Evolutionary conservation across 1,140 invertebrate species (phyloP).

Genomic region (Stratiolaelaps scimitus): DNA sequence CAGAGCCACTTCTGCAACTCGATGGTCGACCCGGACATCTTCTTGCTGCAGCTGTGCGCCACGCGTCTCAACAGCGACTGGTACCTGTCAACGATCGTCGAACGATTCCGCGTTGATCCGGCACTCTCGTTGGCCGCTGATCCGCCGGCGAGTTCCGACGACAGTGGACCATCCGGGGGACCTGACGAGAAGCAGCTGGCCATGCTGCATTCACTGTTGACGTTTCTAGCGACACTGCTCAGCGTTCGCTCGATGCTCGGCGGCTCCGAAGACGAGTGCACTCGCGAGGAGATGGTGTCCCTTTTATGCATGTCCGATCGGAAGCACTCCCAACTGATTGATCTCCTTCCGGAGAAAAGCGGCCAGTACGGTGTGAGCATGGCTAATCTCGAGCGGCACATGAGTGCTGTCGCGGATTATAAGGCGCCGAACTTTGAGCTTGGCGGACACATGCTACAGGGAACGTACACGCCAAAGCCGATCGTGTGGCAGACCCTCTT

Average conservation of each 20-base stretch:
- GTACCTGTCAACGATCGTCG: constrained; percentile 71
- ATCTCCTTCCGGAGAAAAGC: constrained; percentile 85
- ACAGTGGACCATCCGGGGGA: not conserved
- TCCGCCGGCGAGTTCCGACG: not conserved
- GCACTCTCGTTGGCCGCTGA: not conserved
- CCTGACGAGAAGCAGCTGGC: constrained; percentile 46
- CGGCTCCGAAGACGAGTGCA: constrained; percentile 57
- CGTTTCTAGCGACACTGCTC: constrained; percentile 76
- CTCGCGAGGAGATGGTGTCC: constrained; percentile 79
- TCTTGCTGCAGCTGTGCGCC: constrained; percentile 79
- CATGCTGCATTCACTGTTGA: constrained; percentile 83
- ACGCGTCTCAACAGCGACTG: constrained; percentile 68
- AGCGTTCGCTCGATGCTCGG: constrained; percentile 78
- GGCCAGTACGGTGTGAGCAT: constrained; percentile 43
- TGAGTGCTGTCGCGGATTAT: constrained; percentile 56
- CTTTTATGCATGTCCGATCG: constrained; percentile 81
- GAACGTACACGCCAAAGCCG: constrained; percentile 76
- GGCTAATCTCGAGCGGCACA: constrained; percentile 26
- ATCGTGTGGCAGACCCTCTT: constrained; percentile 80
- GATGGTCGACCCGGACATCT: constrained; percentile 92
- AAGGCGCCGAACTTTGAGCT: constrained; percentile 61
- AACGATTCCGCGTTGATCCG: constrained; percentile 61
- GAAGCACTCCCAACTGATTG: constrained; percentile 85
- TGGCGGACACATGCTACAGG: constrained; percentile 72
- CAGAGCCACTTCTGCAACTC: constrained; percentile 97